Percentiles rank a stretch among this genome's conserved stretches.
phyloP scores from a whole-genome alignment of 2,797 vertebrate species.

The Trematomus bernacchii region DNA sequence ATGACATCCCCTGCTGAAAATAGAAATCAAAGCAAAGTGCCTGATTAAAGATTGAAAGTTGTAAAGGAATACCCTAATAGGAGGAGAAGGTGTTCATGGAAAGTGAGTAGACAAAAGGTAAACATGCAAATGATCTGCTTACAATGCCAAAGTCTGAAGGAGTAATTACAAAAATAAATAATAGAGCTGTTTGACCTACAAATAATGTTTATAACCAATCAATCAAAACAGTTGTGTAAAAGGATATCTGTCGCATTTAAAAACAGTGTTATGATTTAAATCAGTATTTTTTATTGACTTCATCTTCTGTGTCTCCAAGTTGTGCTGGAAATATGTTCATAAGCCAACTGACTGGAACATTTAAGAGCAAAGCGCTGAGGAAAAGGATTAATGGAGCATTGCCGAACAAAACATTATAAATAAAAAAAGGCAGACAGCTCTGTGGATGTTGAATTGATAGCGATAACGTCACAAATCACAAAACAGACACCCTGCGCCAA shows the following conservation, averaged over 20 bases:
- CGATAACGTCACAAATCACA: constrained; percentile 37
- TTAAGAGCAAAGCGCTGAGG: constrained; percentile 6
- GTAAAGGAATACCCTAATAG: background rate
- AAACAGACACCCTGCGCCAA: constrained; percentile 34
- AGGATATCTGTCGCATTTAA: background rate
- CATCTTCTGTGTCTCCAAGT: background rate
- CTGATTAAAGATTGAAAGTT: background rate
- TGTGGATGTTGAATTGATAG: constrained; percentile 40
- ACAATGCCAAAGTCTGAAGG: constrained; percentile 2
- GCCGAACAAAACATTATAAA: background rate
- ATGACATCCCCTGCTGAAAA: background rate
- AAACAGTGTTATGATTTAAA: background rate
- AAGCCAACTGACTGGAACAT: constrained; percentile 1
- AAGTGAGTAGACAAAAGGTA: background rate
- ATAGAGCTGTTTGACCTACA: background rate
- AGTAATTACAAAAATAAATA: constrained; percentile 9
- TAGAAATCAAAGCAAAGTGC: background rate
- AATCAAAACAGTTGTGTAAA: background rate
- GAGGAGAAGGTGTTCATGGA: background rate
- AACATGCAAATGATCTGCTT: constrained; percentile 31
- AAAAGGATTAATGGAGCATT: constrained; percentile 15
- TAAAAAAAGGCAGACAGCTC: constrained; percentile 1
- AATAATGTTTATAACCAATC: background rate
- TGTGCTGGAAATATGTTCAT: background rate
- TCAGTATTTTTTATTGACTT: background rate